These are phyloP conservation scores for Centrocercus urophasianus DNA, from an alignment of 2,113 vertebrate genomes.

Conservation along the genomic window DNA sequence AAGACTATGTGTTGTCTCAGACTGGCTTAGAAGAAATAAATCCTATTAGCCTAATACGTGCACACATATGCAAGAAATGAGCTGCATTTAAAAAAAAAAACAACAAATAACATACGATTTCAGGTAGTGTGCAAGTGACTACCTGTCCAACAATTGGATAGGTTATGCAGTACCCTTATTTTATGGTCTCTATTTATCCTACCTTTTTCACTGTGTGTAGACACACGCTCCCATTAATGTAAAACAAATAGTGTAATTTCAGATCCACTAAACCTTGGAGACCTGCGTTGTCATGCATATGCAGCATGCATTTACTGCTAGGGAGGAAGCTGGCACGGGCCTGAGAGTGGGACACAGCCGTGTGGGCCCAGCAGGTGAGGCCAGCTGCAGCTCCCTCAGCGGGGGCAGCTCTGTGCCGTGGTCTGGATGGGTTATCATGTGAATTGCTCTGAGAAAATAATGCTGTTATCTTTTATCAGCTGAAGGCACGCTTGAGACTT, in stretches of 20 bases:
- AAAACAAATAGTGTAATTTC: constrained; percentile 57
- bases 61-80: neutral
- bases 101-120: neutral
- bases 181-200: constrained; percentile 16
- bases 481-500: neutral
- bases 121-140: neutral
- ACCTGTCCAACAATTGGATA: neutral
- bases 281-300: constrained; percentile 31
- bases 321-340: neutral
- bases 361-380: neutral
- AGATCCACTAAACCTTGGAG: constrained; percentile 53
- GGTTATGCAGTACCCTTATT: neutral
- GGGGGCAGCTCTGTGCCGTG: neutral
- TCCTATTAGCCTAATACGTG: neutral
- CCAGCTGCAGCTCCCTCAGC: neutral
- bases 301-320: constrained; percentile 14
- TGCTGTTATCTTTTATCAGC: neutral
- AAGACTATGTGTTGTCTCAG: neutral
- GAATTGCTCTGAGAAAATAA: neutral
- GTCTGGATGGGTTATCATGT: neutral
- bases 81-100: neutral
- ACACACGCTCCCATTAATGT: constrained; percentile 49
- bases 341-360: neutral
- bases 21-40: constrained; percentile 36
- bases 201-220: constrained; percentile 13